Evolutionary conservation across 2,888 invertebrate species (phyloP).

Genomic region (Trachelus iudaicus): DNA sequence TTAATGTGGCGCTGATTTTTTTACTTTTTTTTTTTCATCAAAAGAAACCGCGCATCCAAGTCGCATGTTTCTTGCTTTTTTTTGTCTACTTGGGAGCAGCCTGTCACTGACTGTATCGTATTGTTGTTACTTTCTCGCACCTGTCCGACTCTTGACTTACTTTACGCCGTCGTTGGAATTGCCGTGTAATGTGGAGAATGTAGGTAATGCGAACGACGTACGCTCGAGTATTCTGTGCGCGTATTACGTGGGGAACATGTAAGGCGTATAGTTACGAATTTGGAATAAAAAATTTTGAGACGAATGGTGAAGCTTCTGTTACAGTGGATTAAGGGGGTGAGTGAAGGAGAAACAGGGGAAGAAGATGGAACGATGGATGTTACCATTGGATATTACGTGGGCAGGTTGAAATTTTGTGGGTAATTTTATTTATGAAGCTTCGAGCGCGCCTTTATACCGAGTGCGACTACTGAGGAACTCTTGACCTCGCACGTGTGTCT

Average conservation of each 20-base stretch:
- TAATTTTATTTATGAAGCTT: neutral
- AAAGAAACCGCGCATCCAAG: neutral
- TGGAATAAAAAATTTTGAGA: neutral
- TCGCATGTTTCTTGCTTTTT: neutral
- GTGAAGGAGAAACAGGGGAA: neutral
- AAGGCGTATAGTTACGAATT: neutral
- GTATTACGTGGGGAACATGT: neutral
- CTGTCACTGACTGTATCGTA: neutral
- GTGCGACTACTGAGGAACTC: neutral
- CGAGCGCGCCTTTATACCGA: neutral
- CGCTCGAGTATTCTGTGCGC: neutral
- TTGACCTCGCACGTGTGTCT: constrained; percentile 32
- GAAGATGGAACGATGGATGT: neutral
- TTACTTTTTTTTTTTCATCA: neutral
- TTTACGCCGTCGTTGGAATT: neutral
- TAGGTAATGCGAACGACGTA: neutral
- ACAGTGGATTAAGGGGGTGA: neutral
- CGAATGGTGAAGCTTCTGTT: neutral
- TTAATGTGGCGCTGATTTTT: neutral
- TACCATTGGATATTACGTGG: neutral
- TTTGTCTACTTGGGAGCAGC: neutral
- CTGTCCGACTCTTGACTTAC: neutral
- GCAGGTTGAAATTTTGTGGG: neutral
- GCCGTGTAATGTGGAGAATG: neutral
- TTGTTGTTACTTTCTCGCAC: neutral